These are phyloP conservation scores for Chironomus tentans DNA, from an alignment of 2,888 invertebrate species.

Conservation along the genomic window DNA sequence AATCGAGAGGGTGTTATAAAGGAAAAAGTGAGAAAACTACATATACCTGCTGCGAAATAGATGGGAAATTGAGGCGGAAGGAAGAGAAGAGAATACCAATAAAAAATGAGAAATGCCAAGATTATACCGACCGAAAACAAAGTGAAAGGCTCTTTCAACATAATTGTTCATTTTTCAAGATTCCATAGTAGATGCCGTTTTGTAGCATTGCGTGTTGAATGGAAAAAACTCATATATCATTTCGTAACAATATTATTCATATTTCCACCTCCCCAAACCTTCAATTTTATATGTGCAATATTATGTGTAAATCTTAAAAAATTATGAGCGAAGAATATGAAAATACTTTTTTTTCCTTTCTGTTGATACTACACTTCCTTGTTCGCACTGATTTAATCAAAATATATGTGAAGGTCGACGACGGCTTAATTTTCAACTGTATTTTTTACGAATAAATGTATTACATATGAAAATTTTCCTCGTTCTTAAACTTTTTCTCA, in stretches of 20 bases:
- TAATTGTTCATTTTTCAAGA: slow-evolving; percentile 14
- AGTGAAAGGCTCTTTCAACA: slow-evolving; percentile 12
- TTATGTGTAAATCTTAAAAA: background rate
- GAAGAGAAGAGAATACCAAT: slow-evolving; percentile 10
- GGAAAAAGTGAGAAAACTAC: background rate
- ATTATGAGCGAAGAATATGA: background rate
- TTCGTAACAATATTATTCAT: background rate
- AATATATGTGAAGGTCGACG: too few relatives aligned
- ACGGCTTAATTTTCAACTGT: too few relatives aligned
- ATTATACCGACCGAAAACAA: slow-evolving; percentile 7
- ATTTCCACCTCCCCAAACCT: background rate
- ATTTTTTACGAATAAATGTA: too few relatives aligned
- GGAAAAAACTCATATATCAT: slow-evolving; percentile 8
- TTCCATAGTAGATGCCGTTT: background rate
- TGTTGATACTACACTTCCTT: background rate
- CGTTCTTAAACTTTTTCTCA: too few relatives aligned
- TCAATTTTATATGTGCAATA: background rate
- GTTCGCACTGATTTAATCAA: background rate
- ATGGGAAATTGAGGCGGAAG: background rate
- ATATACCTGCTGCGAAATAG: slow-evolving; percentile 6
- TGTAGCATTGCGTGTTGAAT: slow-evolving; percentile 1
- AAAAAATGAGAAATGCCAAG: slow-evolving; percentile 13
- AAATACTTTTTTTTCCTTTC: background rate
- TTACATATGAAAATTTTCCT: too few relatives aligned
- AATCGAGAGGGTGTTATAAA: background rate